A percentile compares a stretch with the other conserved stretches of the same genome.
Conservation (phyloP, 2,888 invertebrate genomes). For the Prosapia bicincta region DNA sequence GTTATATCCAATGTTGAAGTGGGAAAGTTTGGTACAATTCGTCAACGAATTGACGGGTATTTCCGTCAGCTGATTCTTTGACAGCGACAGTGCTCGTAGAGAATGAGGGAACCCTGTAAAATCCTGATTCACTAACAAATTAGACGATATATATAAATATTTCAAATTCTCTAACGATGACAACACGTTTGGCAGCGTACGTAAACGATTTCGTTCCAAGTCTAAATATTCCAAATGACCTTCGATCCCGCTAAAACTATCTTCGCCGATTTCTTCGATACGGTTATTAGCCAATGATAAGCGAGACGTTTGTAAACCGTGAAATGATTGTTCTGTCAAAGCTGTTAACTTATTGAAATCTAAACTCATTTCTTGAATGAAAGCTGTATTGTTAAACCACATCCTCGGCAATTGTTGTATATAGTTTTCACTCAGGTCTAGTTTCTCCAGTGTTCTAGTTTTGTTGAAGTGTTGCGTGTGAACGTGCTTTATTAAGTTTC, state of each 20-base stretch:
- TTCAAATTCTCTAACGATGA: slow-evolving; percentile 64
- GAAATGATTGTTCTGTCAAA: slow-evolving; percentile 44
- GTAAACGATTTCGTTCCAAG: slow-evolving; percentile 74
- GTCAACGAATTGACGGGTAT: slow-evolving; percentile 67
- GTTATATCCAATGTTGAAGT: slow-evolving; percentile 86
- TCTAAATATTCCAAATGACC: slow-evolving; percentile 76
- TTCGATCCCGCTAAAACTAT: slow-evolving; percentile 69
- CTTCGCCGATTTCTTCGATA: slow-evolving; percentile 63
- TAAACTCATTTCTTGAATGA: slow-evolving; percentile 47
- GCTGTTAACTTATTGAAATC: slow-evolving; percentile 47
- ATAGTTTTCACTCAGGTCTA: slow-evolving; percentile 82
- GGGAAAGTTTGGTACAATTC: slow-evolving; percentile 72
- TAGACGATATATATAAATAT: slow-evolving; percentile 80
- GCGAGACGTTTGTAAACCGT: slow-evolving; percentile 62
- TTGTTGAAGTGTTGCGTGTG: slow-evolving; percentile 55
- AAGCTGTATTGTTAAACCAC: slow-evolving; percentile 45
- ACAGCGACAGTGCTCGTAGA: slow-evolving; percentile 73
- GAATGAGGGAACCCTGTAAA: slow-evolving; percentile 59
- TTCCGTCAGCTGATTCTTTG: slow-evolving; percentile 72
- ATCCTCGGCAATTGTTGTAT: slow-evolving; percentile 59
- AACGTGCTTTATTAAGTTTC: slow-evolving; percentile 58
- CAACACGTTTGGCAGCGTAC: slow-evolving; percentile 64
- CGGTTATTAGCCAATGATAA: slow-evolving; percentile 78
- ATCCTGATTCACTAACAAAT: slow-evolving; percentile 61
- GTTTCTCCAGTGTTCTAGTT: slow-evolving; percentile 68